Percentiles rank a stretch among this genome's conserved stretches.
Conservation (phyloP, 1,140 invertebrate genomes). For the Hylaeus volcanicus region DNA sequence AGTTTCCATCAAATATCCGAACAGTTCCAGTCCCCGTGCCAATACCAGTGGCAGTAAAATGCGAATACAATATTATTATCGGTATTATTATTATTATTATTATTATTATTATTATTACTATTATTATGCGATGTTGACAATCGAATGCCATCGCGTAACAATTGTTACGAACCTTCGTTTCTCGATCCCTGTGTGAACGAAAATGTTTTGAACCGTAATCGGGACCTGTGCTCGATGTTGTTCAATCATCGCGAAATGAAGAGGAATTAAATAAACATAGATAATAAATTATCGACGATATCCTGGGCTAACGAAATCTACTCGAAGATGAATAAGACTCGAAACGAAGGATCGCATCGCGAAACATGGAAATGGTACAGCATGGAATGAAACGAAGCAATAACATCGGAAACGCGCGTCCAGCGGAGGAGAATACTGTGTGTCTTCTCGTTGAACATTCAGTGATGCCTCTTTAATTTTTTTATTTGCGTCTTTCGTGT, state of each 20-base stretch:
- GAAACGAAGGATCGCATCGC: neutral
- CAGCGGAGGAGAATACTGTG: slow-evolving; percentile 8
- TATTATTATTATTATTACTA: slow-evolving; percentile 39
- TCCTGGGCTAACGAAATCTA: neutral
- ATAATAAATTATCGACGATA: slow-evolving; percentile 17
- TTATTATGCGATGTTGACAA: slow-evolving; percentile 46
- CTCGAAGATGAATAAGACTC: neutral
- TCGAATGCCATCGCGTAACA: slow-evolving; percentile 40
- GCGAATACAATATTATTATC: slow-evolving; percentile 33
- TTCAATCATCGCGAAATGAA: neutral
- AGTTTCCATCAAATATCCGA: no score
- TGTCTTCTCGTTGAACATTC: neutral
- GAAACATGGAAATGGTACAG: slow-evolving; percentile 2
- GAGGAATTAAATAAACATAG: neutral
- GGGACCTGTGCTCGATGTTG: neutral
- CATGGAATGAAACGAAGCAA: neutral
- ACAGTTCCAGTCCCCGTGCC: neutral
- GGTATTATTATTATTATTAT: slow-evolving; percentile 4
- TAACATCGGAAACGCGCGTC: slow-evolving; percentile 2
- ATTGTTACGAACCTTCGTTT: slow-evolving; percentile 31
- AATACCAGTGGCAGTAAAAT: slow-evolving; percentile 57
- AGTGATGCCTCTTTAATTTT: neutral
- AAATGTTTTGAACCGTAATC: neutral
- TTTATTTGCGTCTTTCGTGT: neutral
- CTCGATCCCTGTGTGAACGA: neutral